phyloP scores from a whole-genome alignment of 2,888 invertebrate genomes.

The Hyles lineata region DNA sequence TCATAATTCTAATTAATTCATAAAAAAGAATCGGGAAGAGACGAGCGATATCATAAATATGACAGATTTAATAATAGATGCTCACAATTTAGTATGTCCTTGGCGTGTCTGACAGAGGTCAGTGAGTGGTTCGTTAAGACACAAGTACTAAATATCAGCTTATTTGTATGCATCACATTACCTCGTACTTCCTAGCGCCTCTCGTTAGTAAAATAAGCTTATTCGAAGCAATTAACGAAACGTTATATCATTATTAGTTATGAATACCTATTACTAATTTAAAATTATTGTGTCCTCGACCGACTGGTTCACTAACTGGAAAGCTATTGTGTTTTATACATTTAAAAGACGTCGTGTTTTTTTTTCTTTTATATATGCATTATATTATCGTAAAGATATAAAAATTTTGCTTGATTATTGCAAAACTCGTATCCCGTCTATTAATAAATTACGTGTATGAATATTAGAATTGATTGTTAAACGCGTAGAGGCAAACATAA shows the following conservation, averaged over 20 bases:
- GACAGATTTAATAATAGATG: not conserved
- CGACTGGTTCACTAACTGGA: slow-evolving; percentile 43
- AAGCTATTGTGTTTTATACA: slow-evolving; percentile 43
- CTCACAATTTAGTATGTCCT: not conserved
- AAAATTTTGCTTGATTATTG: slow-evolving; percentile 2
- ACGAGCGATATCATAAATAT: not conserved
- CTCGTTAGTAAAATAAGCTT: slow-evolving; percentile 16
- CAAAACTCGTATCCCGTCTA: not conserved
- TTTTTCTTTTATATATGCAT: slow-evolving; percentile 43
- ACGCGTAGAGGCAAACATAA: not conserved
- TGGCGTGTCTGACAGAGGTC: not conserved
- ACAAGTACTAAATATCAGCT: slow-evolving; percentile 10
- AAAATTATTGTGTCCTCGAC: slow-evolving; percentile 41
- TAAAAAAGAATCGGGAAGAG: not conserved
- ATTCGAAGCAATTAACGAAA: slow-evolving; percentile 26
- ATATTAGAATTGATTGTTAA: not conserved
- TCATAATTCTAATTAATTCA: not conserved
- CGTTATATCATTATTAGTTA: slow-evolving; percentile 36
- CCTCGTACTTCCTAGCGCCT: slow-evolving; percentile 21
- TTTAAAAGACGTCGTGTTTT: slow-evolving; percentile 33
- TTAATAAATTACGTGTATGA: slow-evolving; percentile 10
- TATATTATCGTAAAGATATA: slow-evolving; percentile 44
- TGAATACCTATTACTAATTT: slow-evolving; percentile 35
- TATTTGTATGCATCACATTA: slow-evolving; percentile 12
- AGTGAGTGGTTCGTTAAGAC: slow-evolving; percentile 8